Conservation (phyloP, 2,113 vertebrate species). For the Crocuta crocuta region DNA sequence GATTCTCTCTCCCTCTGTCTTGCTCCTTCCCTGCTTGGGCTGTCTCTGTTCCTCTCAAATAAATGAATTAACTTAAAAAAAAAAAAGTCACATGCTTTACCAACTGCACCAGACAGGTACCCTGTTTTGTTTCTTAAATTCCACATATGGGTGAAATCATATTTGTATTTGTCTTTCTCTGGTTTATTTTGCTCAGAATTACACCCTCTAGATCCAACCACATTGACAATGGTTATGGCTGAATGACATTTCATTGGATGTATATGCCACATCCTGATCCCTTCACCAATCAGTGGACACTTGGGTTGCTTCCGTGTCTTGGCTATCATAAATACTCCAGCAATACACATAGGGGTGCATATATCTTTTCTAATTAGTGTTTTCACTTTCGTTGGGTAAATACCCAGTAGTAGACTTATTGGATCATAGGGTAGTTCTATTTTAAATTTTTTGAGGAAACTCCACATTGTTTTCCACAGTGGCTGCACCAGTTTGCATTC, state of each 20-base stretch:
- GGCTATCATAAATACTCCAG: not conserved
- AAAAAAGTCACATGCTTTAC: not conserved
- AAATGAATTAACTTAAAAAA: too few relatives aligned
- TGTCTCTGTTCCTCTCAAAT: too few relatives aligned
- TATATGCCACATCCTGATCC: not conserved
- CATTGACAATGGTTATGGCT: not conserved
- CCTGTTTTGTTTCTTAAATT: not conserved
- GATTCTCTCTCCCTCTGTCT: too few relatives aligned
- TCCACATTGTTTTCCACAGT: not conserved
- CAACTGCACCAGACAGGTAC: accelerated
- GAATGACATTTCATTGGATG: not conserved
- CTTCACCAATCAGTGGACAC: not conserved
- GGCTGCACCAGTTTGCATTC: not conserved
- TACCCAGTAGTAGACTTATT: not conserved
- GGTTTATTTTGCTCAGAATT: not conserved
- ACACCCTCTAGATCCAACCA: not conserved
- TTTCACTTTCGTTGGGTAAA: not conserved
- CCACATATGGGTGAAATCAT: not conserved
- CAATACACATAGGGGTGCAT: not conserved
- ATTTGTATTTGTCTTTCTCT: not conserved
- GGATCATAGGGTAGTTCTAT: not conserved
- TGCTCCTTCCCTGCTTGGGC: too few relatives aligned
- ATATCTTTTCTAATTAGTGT: not conserved
- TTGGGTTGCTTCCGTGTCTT: not conserved
- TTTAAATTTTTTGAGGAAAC: not conserved